A percentile compares a stretch with the other conserved stretches of the same genome.
phyloP scores from a whole-genome alignment of 2,113 vertebrate species.

The Atractosteus spatula region DNA sequence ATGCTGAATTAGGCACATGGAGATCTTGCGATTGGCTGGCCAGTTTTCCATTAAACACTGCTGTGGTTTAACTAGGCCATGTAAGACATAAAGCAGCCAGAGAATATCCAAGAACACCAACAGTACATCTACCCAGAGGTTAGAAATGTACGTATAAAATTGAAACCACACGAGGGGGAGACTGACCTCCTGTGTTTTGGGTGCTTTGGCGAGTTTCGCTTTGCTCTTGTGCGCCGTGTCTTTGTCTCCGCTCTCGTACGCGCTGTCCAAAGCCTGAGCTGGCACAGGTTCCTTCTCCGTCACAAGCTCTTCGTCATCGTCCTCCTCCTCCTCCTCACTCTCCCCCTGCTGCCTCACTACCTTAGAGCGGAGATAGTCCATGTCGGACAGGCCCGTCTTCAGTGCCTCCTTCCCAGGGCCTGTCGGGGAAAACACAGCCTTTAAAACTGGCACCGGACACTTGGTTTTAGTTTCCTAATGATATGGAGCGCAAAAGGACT shows the following conservation, averaged over 20 bases:
- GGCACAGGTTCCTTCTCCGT: constrained; percentile 15
- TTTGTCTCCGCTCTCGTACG: constrained; percentile 26
- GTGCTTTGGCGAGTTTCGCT: constrained; percentile 30
- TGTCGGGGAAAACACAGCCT: constrained; percentile 17
- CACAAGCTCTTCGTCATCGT: constrained; percentile 2
- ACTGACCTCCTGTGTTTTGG: constrained; percentile 45
- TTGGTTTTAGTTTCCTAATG: too few relatives aligned
- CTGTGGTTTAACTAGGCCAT: background rate
- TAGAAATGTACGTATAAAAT: background rate
- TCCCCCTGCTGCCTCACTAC: constrained; percentile 59
- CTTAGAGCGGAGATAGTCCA: constrained; percentile 94
- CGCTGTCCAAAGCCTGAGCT: constrained; percentile 29
- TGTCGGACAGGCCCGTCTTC: constrained; percentile 78
- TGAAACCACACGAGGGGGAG: background rate
- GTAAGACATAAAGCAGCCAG: constrained; percentile 15
- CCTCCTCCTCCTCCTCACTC: constrained; percentile 18
- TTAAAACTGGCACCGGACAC: too few relatives aligned
- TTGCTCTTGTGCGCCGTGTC: constrained; percentile 26
- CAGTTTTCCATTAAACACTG: too few relatives aligned
- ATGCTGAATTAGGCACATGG: too few relatives aligned
- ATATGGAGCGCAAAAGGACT: too few relatives aligned
- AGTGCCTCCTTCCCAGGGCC: constrained; percentile 54
- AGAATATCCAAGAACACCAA: background rate
- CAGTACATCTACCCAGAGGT: background rate
- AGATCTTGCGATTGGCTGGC: too few relatives aligned